phyloP scores from a whole-genome alignment of 2,888 invertebrate genomes.

The Petrolisthes cinctipes region DNA sequence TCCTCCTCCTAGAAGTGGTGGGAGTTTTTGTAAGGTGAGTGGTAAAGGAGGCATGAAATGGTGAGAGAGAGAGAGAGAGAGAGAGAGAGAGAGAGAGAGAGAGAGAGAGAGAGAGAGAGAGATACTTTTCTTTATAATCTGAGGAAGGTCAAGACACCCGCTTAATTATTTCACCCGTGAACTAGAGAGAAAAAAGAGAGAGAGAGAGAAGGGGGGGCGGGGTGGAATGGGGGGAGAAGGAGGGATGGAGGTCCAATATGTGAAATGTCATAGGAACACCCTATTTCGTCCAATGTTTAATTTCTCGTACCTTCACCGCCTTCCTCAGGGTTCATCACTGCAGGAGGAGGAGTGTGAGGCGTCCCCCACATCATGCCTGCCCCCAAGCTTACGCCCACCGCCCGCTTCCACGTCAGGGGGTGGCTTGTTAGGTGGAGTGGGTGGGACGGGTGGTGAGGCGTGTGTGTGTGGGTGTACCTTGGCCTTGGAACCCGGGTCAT shows the following conservation, averaged over 20 bases:
- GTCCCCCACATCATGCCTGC: background rate
- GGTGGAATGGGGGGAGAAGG: no score
- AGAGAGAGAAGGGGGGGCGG: no score
- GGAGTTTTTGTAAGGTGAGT: conserved; percentile 85
- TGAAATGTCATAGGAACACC: background rate
- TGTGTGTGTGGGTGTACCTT: conserved; percentile 31
- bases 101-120: no score
- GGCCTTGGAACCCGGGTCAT: background rate
- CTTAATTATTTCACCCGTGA: no score
- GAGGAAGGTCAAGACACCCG: background rate
- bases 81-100: background rate
- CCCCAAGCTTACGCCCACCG: background rate
- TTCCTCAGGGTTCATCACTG: conserved; percentile 11
- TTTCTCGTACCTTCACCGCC: background rate
- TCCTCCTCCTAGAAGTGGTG: conserved; percentile 88
- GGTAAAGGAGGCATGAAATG: no score
- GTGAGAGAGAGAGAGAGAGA: background rate
- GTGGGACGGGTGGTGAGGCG: background rate
- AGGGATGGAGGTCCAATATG: no score
- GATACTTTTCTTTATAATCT: no score
- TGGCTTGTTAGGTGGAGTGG: background rate
- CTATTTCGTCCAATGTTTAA: background rate
- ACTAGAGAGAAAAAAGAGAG: no score
- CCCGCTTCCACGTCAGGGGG: conserved; percentile 20
- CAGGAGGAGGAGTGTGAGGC: conserved; percentile 27